Evolutionary conservation across 2,888 invertebrate species (phyloP).

Genomic region (Torymus tubicola): DNA sequence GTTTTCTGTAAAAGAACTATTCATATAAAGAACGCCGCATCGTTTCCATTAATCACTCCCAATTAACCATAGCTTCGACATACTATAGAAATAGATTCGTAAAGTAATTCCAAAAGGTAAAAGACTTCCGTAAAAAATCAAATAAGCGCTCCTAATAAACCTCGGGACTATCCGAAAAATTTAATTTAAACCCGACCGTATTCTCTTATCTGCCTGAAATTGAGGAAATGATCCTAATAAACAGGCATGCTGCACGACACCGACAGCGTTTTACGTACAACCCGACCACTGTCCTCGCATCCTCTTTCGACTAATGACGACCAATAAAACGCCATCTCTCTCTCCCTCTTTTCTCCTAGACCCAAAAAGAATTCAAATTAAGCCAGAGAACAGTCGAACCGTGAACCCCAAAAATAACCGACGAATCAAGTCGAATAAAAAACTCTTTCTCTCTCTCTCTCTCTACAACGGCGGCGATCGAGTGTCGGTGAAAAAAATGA

Average conservation of each 20-base stretch:
- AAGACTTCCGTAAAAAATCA: too few relatives aligned
- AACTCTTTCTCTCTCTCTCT: neutral
- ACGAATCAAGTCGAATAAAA: constrained; percentile 39
- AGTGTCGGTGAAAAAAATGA: neutral
- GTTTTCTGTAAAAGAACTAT: too few relatives aligned
- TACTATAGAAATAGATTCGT: too few relatives aligned
- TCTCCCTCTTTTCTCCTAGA: neutral
- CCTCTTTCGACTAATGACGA: neutral
- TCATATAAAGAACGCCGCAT: neutral
- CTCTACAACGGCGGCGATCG: neutral
- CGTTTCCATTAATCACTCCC: too few relatives aligned
- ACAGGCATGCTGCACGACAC: neutral
- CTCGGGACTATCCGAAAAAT: too few relatives aligned
- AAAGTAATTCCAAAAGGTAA: too few relatives aligned
- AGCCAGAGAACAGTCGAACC: constrained; percentile 8
- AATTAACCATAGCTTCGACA: too few relatives aligned
- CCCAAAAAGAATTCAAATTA: constrained; percentile 9
- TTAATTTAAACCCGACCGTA: too few relatives aligned
- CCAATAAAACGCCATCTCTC: constrained; percentile 7
- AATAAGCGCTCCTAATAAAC: too few relatives aligned
- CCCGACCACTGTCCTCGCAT: constrained; percentile 6
- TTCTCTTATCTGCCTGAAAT: too few relatives aligned
- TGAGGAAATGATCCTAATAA: too few relatives aligned
- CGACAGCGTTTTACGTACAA: neutral
- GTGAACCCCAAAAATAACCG: constrained; percentile 6